Evolutionary conservation across 2,888 invertebrate species (phyloP).

Genomic region (Leucoma salicis): DNA sequence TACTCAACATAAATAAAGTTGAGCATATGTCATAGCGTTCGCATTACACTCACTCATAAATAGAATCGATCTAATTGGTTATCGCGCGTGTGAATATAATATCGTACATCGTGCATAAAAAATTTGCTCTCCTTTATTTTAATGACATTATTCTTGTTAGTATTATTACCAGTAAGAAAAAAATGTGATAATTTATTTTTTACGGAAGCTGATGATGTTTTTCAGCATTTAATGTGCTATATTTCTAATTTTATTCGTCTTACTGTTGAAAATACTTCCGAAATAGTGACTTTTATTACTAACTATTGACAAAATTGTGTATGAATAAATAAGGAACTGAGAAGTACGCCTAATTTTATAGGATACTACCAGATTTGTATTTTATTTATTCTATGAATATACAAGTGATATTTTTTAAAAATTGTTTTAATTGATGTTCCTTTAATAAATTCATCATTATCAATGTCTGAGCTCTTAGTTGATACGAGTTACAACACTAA

Average conservation of each 20-base stretch:
- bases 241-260: neutral
- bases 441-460: no score
- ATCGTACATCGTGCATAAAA: neutral
- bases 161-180: slow-evolving; percentile 14
- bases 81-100: neutral
- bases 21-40: slow-evolving; percentile 30
- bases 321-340: slow-evolving; percentile 15
- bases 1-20: slow-evolving; percentile 21
- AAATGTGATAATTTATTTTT: slow-evolving; percentile 28
- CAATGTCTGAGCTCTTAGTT: no score
- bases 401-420: slow-evolving; percentile 29
- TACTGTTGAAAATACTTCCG: slow-evolving; percentile 11
- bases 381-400: slow-evolving; percentile 74
- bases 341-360: slow-evolving; percentile 36
- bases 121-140: slow-evolving; percentile 21
- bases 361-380: slow-evolving; percentile 39
- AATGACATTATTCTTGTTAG: slow-evolving; percentile 24
- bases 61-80: slow-evolving; percentile 21
- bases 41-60: slow-evolving; percentile 9
- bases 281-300: slow-evolving; percentile 14
- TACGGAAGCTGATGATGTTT: slow-evolving; percentile 3
- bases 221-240: neutral
- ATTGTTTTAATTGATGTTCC: neutral
- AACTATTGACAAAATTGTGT: slow-evolving; percentile 17
- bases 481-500: no score